Evolutionary conservation across 2,797 vertebrate genomes (phyloP).

Genomic region (Vipera latastei): DNA sequence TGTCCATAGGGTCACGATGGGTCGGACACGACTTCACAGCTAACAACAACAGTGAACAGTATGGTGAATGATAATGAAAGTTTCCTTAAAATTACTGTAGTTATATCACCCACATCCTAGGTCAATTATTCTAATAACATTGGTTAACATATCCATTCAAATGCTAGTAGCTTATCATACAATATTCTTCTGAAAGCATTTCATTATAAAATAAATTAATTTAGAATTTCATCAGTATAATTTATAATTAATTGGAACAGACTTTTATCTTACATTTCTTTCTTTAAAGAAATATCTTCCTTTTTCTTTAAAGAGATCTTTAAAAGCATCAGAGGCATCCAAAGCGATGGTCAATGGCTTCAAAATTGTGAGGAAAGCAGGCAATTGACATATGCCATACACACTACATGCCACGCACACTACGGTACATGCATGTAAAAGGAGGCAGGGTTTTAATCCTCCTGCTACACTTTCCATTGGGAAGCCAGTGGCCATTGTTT

Average conservation of each 20-base stretch:
- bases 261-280: not conserved
- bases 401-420: not conserved
- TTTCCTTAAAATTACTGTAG: not conserved
- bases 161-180: not conserved
- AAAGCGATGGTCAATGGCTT: not conserved
- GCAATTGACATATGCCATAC: not conserved
- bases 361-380: not conserved
- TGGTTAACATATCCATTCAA: not conserved
- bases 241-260: not conserved
- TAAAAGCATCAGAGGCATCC: not conserved
- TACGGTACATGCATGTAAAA: not conserved
- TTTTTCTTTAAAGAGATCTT: not conserved
- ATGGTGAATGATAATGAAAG: not conserved
- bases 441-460: not conserved
- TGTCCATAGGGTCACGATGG: too few species aligned
- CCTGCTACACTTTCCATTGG: not conserved
- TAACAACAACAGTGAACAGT: too few species aligned
- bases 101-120: not conserved
- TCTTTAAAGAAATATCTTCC: too few species aligned
- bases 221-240: not conserved
- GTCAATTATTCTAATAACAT: constrained; percentile 6
- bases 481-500: not conserved
- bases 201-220: not conserved
- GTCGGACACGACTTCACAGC: too few species aligned
- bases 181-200: not conserved